phyloP scores from a whole-genome alignment of 2,888 invertebrate genomes.

The Ametastegia equiseti region DNA sequence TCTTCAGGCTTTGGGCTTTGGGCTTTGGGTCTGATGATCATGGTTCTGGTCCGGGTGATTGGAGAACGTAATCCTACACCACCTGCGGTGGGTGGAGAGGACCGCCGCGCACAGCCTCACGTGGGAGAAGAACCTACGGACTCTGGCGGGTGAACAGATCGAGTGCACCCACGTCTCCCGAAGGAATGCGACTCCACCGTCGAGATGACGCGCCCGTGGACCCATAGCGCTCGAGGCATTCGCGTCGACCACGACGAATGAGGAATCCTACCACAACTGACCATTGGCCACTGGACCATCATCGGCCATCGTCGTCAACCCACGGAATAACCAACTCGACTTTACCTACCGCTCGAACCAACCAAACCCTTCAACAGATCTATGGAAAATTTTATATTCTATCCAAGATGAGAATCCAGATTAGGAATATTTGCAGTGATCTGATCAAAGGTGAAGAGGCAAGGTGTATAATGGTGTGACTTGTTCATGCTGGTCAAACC shows the following conservation, averaged over 20 bases:
- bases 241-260: constrained; percentile 53
- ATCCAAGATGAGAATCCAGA: too few species aligned
- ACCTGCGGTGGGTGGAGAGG: constrained; percentile 42
- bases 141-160: constrained; percentile 17
- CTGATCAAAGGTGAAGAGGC: too few species aligned
- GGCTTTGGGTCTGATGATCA: neutral
- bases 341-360: neutral
- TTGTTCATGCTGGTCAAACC: too few species aligned
- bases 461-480: too few species aligned
- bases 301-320: neutral
- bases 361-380: neutral
- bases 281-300: constrained; percentile 49
- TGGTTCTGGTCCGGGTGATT: constrained; percentile 16
- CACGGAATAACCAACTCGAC: neutral
- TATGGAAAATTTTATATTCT: too few species aligned
- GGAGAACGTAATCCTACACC: constrained; percentile 42
- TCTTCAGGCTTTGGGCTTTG: too few species aligned
- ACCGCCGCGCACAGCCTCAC: constrained; percentile 27
- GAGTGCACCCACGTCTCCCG: constrained; percentile 34
- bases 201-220: constrained; percentile 53
- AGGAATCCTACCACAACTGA: constrained; percentile 55
- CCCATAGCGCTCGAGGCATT: constrained; percentile 50
- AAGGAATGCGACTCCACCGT: constrained; percentile 51
- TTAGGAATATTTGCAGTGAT: too few species aligned
- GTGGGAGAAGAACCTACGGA: constrained; percentile 38